These are phyloP conservation scores for Delichon dasypus DNA, from an alignment of 2,797 vertebrate species.

Conservation along the genomic window DNA sequence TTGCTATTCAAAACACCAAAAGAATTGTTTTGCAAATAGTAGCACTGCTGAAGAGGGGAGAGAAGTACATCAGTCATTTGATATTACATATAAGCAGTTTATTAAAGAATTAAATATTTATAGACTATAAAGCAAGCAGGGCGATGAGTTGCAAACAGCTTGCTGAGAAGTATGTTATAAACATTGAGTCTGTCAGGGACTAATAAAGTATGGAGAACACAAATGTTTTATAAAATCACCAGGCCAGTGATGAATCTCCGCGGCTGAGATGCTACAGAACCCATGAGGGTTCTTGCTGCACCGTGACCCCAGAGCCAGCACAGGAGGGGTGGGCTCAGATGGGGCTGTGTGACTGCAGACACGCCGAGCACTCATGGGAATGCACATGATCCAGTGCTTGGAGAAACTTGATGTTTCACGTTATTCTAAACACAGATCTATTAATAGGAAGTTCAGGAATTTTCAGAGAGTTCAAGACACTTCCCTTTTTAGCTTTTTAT, in stretches of 20 bases:
- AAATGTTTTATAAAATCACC: conserved; percentile 71
- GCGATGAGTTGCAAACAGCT: conserved; percentile 76
- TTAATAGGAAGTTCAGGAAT: conserved; percentile 57
- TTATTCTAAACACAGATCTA: conserved; percentile 50
- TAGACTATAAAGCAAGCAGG: conserved; percentile 78
- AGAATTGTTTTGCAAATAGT: conserved; percentile 76
- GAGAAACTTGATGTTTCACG: conserved; percentile 28
- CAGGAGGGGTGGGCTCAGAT: neutral
- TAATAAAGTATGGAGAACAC: conserved; percentile 71
- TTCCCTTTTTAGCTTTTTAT: conserved; percentile 6
- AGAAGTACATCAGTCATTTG: conserved; percentile 76
- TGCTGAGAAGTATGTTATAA: conserved; percentile 78
- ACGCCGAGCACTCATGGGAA: neutral
- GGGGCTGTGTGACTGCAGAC: neutral
- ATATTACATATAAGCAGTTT: conserved; percentile 80
- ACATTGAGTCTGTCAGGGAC: conserved; percentile 76
- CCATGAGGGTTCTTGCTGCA: neutral
- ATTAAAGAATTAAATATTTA: conserved; percentile 84
- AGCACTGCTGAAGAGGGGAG: conserved; percentile 66
- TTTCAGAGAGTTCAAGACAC: conserved; percentile 21
- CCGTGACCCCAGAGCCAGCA: neutral
- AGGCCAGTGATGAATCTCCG: conserved; percentile 65
- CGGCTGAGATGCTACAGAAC: conserved; percentile 32
- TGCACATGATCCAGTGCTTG: conserved; percentile 4
- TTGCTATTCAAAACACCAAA: conserved; percentile 65